Evolutionary conservation across 2,888 invertebrate genomes (phyloP), one percentile per base, ranked within the genome.

Genomic region (Aromia moschata): DNA sequence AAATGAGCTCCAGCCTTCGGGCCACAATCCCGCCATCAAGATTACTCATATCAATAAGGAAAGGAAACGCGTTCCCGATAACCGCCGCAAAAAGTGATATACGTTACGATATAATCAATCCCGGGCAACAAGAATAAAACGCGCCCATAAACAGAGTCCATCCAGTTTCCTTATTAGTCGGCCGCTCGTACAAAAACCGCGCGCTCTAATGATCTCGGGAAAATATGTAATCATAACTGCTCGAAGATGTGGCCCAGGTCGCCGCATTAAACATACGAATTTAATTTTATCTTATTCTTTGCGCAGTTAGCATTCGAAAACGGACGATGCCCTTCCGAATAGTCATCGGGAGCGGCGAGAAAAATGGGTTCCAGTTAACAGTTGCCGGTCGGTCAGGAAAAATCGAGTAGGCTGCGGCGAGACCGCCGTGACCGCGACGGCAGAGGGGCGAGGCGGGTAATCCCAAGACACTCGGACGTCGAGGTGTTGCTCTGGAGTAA

Each of bases 101-200:
- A 37, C 33, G 15, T 43, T 53, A 58, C 43, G 51, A 52, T 52
- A 43, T 43, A 58, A 43, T 53, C 53, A 52, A 58, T 58, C 52
- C 52, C 7, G 25, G 15, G 46, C 52, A 58, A 58, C 25, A 52
- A 47, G 53, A 59, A 59, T 55, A 55, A 49, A 30, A 49, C 46
- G n/a, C 36, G 47, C 30, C 63, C 63, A 60, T 60, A 63, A 57
- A 56, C 51, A 60, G 62, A 44, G 41, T 55, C 51, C 60, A 56
- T 65, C 67, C 55, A 68, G 63, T 69, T 67, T 68, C 66, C 69
- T 69, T 69, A 68, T 69, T 66, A 59, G 69, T 59, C n/a, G 46
- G 56, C 52, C 10, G 49, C 37, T 49, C 40, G 55, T 30, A 61
- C 53, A 64, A 66, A 65, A 64, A 46, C 33, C 17, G 15, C 16